phyloP scores from a whole-genome alignment of 2,797 vertebrate species.

The Petrocephalus schoutedeni region DNA sequence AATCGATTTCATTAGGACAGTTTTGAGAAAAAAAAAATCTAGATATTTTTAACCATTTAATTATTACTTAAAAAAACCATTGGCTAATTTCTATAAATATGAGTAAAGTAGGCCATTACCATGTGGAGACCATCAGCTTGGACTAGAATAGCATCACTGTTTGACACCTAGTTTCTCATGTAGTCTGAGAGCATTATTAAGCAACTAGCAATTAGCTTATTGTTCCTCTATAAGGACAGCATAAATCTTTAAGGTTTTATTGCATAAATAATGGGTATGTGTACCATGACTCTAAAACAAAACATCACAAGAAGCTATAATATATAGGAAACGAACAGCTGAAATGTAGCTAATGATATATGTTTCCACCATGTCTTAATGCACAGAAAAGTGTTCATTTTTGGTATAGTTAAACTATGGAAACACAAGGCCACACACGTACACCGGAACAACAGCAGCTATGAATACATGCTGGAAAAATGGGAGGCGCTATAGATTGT shows the following conservation, averaged over 20 bases:
- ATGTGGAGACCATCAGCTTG: conserved; percentile 14
- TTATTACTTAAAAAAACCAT: conserved; percentile 15
- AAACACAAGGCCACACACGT: neutral
- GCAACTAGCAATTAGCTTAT: conserved; percentile 3
- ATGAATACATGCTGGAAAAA: neutral
- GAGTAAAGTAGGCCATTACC: conserved; percentile 23
- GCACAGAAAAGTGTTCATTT: neutral
- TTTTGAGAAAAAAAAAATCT: neutral
- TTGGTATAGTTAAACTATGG: neutral
- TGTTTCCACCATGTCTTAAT: neutral
- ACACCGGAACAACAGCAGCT: neutral
- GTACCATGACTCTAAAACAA: neutral
- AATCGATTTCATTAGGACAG: conserved; percentile 4
- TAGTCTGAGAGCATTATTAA: neutral
- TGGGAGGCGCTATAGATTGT: neutral
- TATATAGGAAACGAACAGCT: too few relatives aligned
- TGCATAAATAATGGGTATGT: neutral
- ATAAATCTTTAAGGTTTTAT: neutral
- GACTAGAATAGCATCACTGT: conserved; percentile 13
- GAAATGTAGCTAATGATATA: neutral
- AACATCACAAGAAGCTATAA: neutral
- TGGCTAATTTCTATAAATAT: conserved; percentile 28
- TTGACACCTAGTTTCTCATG: conserved; percentile 6
- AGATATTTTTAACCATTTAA: conserved; percentile 10
- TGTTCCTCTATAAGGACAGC: neutral